Evolutionary conservation across 2,888 invertebrate genomes (phyloP).

Genomic region (Gari tellinella): DNA sequence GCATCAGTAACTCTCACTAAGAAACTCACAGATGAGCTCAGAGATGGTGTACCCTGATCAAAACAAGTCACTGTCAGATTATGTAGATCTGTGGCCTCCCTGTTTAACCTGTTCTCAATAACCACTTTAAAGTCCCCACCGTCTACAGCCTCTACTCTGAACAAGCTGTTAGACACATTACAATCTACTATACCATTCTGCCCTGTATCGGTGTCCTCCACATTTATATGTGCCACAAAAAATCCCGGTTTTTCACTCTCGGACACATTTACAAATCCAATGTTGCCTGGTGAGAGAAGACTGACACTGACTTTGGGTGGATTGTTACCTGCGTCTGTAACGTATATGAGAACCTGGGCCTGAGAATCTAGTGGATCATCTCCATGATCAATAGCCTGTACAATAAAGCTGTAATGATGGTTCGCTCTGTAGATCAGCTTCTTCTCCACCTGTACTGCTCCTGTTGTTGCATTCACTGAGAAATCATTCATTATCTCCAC

Average conservation of each 20-base stretch:
- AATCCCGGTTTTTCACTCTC: conserved; percentile 71
- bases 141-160: conserved; percentile 31
- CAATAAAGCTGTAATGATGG: conserved; percentile 57
- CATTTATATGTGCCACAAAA: conserved; percentile 90
- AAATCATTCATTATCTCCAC: conserved; percentile 34
- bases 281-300: conserved; percentile 50
- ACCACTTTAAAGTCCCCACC: conserved; percentile 71
- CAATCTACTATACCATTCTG: conserved; percentile 91
- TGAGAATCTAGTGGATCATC: conserved; percentile 53
- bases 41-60: conserved; percentile 86
- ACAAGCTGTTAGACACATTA: conserved; percentile 38
- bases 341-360: conserved; percentile 56
- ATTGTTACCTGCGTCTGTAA: conserved; percentile 65
- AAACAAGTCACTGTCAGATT: conserved; percentile 85
- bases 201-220: conserved; percentile 93
- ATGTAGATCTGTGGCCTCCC: conserved; percentile 69
- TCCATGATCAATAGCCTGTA: conserved; percentile 63
- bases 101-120: conserved; percentile 84
- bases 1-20: conserved; percentile 89
- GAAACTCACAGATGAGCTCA: conserved; percentile 65
- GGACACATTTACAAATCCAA: conserved; percentile 60
- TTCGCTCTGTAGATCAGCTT: conserved; percentile 38
- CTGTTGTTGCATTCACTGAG: conserved; percentile 33
- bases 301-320: conserved; percentile 57
- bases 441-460: conserved; percentile 35